Evolutionary conservation across 2,113 vertebrate genomes (phyloP), one percentile per base, ranked within the genome.

Genomic region (Hymenochirus boettgeri): DNA sequence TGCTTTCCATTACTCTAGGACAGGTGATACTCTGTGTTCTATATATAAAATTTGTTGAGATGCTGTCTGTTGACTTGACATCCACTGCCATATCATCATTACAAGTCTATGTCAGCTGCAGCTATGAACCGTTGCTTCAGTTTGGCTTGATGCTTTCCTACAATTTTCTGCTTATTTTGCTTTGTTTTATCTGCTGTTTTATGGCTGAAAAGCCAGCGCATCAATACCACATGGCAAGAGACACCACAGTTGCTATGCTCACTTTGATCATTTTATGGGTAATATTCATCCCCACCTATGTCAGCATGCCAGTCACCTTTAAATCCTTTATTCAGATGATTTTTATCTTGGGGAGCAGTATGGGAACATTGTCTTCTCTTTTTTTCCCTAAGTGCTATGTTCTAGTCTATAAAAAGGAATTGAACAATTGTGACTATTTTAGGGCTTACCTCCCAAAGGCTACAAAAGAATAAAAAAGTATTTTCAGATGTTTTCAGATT

Each of bases 171-270:
- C 35, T 93, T 69, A 82, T 80, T 11, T 48, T 70, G 0, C 0
- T 71, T 7, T 93, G 89, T 1, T 92, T 96, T 72, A 88, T 95
- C 57, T 85, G 88, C 79, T 94, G 91, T 0, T 99, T 97, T 78
- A 90, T 93, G 88, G 92, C 89, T 0, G 77, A 77, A 15, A 84
- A 78, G 11, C 74, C 70, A 0, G 76, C 74, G 0, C 79, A 76
- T 24, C 83, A 74, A 62, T 93, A 94, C 69, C 92, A 91, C 22
- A 18, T 85, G 0, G 89, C 93, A 55, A 83, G 89, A 0, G 86
- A 93, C 53, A 88, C 96, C 77, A 92, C 90, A 3, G 90, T 94
- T 0, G 80, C 87, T 51, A 77, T 70, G 24, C 71, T 95, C 11
- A 33, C 70, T 42, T 92, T 89, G 53, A 89, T 93, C 33, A 57